Percentiles rank a stretch among this genome's conserved stretches.
Conservation (phyloP, 2,797 vertebrate species). For the Harpagifer antarcticus region DNA sequence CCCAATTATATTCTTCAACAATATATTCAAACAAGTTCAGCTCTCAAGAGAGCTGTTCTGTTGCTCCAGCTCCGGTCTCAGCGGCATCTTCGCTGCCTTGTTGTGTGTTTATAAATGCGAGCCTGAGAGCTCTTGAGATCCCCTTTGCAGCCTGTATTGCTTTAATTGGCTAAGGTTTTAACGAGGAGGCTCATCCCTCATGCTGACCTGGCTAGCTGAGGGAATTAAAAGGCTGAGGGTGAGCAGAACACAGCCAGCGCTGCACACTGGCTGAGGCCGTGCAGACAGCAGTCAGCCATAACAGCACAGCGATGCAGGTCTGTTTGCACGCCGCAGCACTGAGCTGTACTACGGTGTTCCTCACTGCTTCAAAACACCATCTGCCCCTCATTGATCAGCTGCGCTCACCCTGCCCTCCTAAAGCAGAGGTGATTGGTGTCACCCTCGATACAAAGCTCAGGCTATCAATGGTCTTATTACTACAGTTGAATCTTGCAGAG, state of each 20-base stretch:
- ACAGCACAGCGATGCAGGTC: slow-evolving; percentile 24
- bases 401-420: slow-evolving; percentile 36
- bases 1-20: slow-evolving; percentile 28
- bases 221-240: slow-evolving; percentile 76
- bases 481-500: slow-evolving; percentile 48
- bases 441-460: slow-evolving; percentile 37
- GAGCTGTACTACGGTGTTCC: slow-evolving; percentile 52
- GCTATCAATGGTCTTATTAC: slow-evolving; percentile 70
- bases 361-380: slow-evolving; percentile 60
- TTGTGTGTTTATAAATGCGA: slow-evolving; percentile 82
- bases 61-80: slow-evolving; percentile 62
- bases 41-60: slow-evolving; percentile 34
- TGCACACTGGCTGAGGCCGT: slow-evolving; percentile 54
- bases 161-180: slow-evolving; percentile 87
- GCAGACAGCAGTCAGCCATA: slow-evolving; percentile 60
- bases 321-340: slow-evolving; percentile 59
- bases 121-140: slow-evolving; percentile 80
- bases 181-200: slow-evolving; percentile 82
- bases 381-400: slow-evolving; percentile 79
- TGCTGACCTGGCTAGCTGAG: slow-evolving; percentile 82
- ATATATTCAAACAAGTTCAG: slow-evolving; percentile 27
- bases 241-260: slow-evolving; percentile 62
- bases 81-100: slow-evolving; percentile 73
- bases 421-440: slow-evolving; percentile 69
- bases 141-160: slow-evolving; percentile 69